Percentiles rank a stretch among this genome's conserved stretches.
These are phyloP conservation scores for Tachina lurida DNA, from an alignment of 2,888 invertebrate genomes.

Conservation along the genomic window DNA sequence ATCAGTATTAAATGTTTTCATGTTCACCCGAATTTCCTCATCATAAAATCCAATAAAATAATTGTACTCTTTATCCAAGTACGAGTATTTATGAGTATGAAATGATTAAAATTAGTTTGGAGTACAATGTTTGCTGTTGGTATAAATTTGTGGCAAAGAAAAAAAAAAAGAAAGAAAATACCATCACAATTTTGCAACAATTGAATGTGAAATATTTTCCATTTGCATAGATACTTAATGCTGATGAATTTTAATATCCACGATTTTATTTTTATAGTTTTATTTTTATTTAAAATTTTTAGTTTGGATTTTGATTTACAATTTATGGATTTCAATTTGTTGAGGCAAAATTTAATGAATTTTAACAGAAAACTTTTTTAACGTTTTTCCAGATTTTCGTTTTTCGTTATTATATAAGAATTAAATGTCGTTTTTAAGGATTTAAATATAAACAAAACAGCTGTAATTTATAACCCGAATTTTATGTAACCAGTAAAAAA, in stretches of 20 bases:
- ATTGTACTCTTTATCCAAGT: conserved; percentile 32
- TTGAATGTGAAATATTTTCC: conserved; percentile 36
- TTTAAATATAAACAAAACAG: too few relatives aligned
- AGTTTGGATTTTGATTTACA: conserved; percentile 10
- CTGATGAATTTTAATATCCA: conserved; percentile 43
- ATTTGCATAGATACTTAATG: conserved; percentile 3
- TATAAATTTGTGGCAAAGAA: background rate
- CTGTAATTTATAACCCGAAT: too few relatives aligned
- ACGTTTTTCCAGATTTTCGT: too few relatives aligned
- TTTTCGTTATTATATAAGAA: too few relatives aligned
- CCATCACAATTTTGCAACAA: conserved; percentile 29
- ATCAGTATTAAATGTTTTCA: conserved; percentile 58
- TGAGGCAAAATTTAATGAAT: conserved; percentile 14
- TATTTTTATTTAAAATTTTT: background rate
- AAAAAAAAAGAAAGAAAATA: background rate
- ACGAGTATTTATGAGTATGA: conserved; percentile 37
- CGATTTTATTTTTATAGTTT: conserved; percentile 2
- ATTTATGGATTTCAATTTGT: background rate
- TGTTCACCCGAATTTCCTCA: conserved; percentile 12
- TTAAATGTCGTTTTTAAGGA: too few relatives aligned
- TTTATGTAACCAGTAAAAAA: too few relatives aligned
- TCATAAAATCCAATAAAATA: conserved; percentile 59
- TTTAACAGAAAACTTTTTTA: background rate
- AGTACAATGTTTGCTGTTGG: background rate
- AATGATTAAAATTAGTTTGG: conserved; percentile 10